A percentile compares a stretch with the other conserved stretches of the same genome.
Evolutionary conservation across 2,888 invertebrate species (phyloP).

Genomic region (Nineta flava): DNA sequence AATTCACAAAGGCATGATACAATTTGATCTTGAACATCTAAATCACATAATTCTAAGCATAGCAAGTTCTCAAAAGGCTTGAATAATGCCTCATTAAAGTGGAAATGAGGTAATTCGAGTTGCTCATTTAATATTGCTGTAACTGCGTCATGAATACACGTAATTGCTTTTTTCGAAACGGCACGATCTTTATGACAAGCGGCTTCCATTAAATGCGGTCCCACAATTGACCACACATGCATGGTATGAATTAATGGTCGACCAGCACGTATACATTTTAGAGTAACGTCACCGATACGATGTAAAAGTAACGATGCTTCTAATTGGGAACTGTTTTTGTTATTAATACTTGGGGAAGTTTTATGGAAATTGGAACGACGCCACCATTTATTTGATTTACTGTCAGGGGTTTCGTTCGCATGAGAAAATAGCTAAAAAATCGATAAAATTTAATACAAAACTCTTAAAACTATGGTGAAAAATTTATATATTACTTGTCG

Average conservation of each 20-base stretch:
- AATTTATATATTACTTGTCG: slow-evolving; percentile 41
- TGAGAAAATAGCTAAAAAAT: slow-evolving; percentile 22
- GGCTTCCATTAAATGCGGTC: slow-evolving; percentile 89
- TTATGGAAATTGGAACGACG: slow-evolving; percentile 9
- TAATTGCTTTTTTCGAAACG: slow-evolving; percentile 81
- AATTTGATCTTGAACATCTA: slow-evolving; percentile 83
- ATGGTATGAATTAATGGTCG: slow-evolving; percentile 81
- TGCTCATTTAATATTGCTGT: slow-evolving; percentile 75
- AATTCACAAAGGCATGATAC: slow-evolving; percentile 91
- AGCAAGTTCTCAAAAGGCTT: slow-evolving; percentile 91
- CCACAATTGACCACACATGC: slow-evolving; percentile 83
- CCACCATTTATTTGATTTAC: slow-evolving; percentile 28
- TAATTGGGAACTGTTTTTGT: neutral
- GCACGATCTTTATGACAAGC: slow-evolving; percentile 80
- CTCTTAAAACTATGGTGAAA: no score
- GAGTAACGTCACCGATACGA: slow-evolving; percentile 73
- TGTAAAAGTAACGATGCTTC: slow-evolving; percentile 44
- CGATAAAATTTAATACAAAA: neutral
- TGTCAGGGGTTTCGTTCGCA: slow-evolving; percentile 25
- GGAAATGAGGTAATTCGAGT: slow-evolving; percentile 81
- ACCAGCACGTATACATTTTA: slow-evolving; percentile 73
- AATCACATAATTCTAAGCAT: slow-evolving; percentile 83
- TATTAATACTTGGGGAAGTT: neutral
- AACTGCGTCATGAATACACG: slow-evolving; percentile 83
- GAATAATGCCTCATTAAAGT: slow-evolving; percentile 86